Evolutionary conservation across 2,113 vertebrate genomes (phyloP).

Genomic region (Physeter macrocephalus): DNA sequence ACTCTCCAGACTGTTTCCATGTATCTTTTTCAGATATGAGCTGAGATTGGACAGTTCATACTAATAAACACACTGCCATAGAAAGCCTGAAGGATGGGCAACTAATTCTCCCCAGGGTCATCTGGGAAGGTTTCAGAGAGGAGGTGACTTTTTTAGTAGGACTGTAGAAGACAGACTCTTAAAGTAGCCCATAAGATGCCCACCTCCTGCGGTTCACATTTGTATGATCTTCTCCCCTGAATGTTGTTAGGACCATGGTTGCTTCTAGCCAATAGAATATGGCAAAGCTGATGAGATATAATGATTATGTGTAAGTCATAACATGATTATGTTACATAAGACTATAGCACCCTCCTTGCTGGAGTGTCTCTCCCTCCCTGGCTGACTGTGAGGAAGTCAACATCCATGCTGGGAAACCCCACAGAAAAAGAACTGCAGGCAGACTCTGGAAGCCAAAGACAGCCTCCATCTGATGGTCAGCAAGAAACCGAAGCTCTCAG

Average conservation of each 20-base stretch:
- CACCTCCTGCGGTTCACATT: neutral
- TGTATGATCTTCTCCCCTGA: neutral
- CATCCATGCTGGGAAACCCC: rapidly evolving
- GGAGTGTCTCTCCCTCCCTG: neutral
- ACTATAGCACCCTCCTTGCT: rapidly evolving
- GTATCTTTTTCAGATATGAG: neutral
- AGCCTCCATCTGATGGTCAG: neutral
- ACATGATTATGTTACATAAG: rapidly evolving
- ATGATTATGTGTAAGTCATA: rapidly evolving
- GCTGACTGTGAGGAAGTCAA: neutral
- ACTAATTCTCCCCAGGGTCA: neutral
- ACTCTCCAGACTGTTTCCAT: neutral
- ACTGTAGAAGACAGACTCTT: neutral
- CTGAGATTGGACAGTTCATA: neutral
- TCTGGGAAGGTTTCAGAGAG: neutral
- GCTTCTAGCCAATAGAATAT: too few relatives aligned
- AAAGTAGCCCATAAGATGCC: rapidly evolving
- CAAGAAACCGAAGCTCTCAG: neutral
- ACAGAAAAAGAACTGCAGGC: neutral
- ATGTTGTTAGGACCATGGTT: rapidly evolving
- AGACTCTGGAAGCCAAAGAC: neutral
- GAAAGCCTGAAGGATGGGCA: neutral
- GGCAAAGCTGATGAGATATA: too few relatives aligned
- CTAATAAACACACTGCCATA: rapidly evolving
- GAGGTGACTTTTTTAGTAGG: neutral